Evolutionary conservation across 2,888 invertebrate genomes (phyloP).

Genomic region (Tinea trinotella): DNA sequence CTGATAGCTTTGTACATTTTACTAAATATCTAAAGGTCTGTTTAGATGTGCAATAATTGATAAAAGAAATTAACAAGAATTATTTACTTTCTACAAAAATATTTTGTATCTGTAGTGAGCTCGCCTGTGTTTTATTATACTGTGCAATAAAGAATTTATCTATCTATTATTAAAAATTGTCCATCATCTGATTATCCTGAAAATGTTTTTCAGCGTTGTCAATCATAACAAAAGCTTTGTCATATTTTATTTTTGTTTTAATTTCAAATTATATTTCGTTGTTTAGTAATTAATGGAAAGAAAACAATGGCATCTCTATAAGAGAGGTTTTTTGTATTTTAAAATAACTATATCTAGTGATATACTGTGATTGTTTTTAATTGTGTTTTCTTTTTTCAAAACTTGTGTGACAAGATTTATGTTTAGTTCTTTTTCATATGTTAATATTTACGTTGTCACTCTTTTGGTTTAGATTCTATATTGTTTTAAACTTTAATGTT

Average conservation of each 20-base stretch:
- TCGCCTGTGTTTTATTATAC: no score
- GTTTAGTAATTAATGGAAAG: not conserved
- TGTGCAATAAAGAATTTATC: no score
- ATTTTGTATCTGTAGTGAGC: no score
- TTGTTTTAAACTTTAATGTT: no score
- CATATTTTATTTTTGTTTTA: not conserved
- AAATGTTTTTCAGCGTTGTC: no score
- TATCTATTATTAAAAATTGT: no score
- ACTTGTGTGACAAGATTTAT: slow-evolving; percentile 59
- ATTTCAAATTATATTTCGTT: not conserved
- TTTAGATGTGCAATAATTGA: no score
- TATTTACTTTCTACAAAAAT: no score
- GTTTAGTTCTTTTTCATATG: not conserved
- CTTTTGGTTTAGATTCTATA: not conserved
- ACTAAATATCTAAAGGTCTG: no score
- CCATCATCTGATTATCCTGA: no score
- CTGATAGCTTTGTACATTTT: no score
- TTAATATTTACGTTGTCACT: slow-evolving; percentile 5
- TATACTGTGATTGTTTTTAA: slow-evolving; percentile 9
- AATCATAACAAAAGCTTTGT: not conserved
- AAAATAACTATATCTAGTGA: slow-evolving; percentile 9
- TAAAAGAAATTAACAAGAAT: no score
- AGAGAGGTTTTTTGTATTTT: not conserved
- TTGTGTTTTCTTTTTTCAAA: slow-evolving; percentile 41
- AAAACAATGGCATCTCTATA: not conserved